Base-by-base conservation (phyloP, 1,140 invertebrate species). In the Nomia melanderi region DNA sequence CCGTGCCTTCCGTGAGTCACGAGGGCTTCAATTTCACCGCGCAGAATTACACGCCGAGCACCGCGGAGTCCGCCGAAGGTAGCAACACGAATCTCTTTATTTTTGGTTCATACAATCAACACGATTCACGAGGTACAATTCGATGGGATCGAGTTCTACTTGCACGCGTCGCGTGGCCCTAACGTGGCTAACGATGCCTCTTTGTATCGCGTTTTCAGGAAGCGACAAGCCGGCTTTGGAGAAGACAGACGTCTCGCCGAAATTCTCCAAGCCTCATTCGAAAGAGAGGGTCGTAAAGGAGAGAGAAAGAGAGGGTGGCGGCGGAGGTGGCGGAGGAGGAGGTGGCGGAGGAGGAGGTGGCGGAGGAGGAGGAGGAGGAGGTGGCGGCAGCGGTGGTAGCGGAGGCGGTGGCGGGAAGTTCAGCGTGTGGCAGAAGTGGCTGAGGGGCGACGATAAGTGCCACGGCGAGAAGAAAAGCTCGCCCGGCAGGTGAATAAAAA, bases 351-450 rank as follows among this genome's bases (percentile, higher is more conserved):
- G 36, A 4, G 36, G 36, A 39, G 36, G 36, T 9, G 36, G 36
- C 0, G 36, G 36, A 2, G 41, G 41, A 17, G 41, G 41, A 2
- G 39, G 39, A 1, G 41, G 41, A 0, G 41, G 41, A 23, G 93
- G 94, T 9, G 93, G 94, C 9, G 92, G 93, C n/a, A n/a, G n/a
- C n/a, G n/a, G n/a, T n/a, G n/a, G n/a, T n/a, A n/a, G 39, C 11
- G 41, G 41, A 0, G 41, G 41, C 23, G 93, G 94, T 9, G 93
- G 94, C 9, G 92, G 93, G 57, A 95, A 95, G 88, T 93, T 95
- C 77, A 94, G 94, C 77, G 94, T 94, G 20, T 83, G 96, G 14
- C 95, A 95, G 69, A 96, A 96, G 78, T 96, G 95, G 95, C 92
- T 96, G 56, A 94, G 95, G 81, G 93, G 94, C 20, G 95, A 95